A percentile compares a stretch with the other conserved stretches of the same genome.
phyloP scores from a whole-genome alignment of 2,113 vertebrate species.

The Cricetomys ansorgei region DNA sequence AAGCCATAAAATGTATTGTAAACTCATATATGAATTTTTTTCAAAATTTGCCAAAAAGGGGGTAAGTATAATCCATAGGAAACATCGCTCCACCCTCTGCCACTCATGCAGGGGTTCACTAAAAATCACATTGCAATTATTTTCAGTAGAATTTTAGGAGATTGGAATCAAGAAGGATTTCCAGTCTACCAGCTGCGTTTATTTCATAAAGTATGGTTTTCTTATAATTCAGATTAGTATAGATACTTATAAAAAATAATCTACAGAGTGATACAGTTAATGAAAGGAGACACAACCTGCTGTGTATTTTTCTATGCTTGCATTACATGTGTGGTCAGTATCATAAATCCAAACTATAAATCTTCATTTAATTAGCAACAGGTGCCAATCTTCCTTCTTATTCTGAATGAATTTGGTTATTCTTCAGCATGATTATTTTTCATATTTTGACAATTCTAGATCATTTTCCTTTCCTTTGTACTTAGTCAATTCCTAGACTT shows the following conservation, averaged over 20 bases:
- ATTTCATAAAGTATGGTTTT: slow-evolving; percentile 36
- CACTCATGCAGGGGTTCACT: neutral
- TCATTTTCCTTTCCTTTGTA: neutral
- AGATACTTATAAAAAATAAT: neutral
- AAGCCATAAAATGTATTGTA: neutral
- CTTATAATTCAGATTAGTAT: neutral
- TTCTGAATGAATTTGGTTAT: neutral
- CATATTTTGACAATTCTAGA: neutral
- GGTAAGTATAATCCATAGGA: neutral
- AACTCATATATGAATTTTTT: slow-evolving; percentile 49
- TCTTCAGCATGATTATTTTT: neutral
- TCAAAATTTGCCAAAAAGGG: neutral
- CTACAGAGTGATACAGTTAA: neutral
- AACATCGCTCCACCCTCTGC: neutral
- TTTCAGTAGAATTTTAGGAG: slow-evolving; percentile 15
- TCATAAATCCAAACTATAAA: neutral
- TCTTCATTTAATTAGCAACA: neutral
- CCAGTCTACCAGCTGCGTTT: neutral
- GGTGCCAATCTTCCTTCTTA: neutral
- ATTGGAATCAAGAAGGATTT: neutral
- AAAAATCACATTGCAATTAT: neutral
- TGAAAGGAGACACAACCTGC: neutral
- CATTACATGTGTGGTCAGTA: neutral
- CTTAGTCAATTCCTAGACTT: neutral
- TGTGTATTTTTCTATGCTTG: neutral